Evolutionary conservation across 2,888 invertebrate genomes (phyloP).

Genomic region (Sphaerophoria rueppellii): DNA sequence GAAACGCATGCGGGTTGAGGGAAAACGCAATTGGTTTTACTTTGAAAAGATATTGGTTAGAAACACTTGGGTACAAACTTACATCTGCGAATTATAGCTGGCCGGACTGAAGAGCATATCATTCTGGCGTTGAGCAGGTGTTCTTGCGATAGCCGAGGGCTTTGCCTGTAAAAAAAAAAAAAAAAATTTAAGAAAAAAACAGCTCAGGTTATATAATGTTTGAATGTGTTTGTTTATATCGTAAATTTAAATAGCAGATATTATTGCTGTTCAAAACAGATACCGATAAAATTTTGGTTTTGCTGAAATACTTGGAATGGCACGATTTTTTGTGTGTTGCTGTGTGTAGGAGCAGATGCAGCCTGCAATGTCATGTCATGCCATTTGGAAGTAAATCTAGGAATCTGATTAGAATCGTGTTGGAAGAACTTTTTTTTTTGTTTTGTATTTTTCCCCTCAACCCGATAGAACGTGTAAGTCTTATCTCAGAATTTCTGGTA

Average conservation of each 20-base stretch:
- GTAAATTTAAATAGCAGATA: conserved; percentile 68
- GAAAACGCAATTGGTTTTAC: conserved; percentile 50
- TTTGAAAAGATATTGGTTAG: neutral
- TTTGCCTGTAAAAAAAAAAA: conserved; percentile 78
- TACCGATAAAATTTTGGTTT: conserved; percentile 38
- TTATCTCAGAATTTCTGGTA: conserved; percentile 15
- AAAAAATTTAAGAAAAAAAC: conserved; percentile 61
- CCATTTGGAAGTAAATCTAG: conserved; percentile 57
- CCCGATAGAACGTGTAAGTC: conserved; percentile 45
- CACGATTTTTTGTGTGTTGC: conserved; percentile 36
- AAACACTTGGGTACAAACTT: conserved; percentile 74
- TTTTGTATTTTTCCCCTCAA: conserved; percentile 7
- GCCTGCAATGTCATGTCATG: conserved; percentile 61
- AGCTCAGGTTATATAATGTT: conserved; percentile 48
- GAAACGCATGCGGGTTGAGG: conserved; percentile 16
- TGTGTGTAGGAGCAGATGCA: conserved; percentile 63
- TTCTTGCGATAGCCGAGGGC: conserved; percentile 76
- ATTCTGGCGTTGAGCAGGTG: conserved; percentile 77
- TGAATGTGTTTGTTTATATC: conserved; percentile 27
- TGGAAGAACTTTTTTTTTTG: conserved; percentile 18
- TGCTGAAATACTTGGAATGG: conserved; percentile 48
- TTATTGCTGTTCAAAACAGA: conserved; percentile 25
- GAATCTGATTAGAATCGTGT: conserved; percentile 69
- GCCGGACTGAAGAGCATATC: conserved; percentile 80
- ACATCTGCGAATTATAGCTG: conserved; percentile 80